Conservation (phyloP, 1,140 invertebrate species). For the Drosophila setifemur region DNA sequence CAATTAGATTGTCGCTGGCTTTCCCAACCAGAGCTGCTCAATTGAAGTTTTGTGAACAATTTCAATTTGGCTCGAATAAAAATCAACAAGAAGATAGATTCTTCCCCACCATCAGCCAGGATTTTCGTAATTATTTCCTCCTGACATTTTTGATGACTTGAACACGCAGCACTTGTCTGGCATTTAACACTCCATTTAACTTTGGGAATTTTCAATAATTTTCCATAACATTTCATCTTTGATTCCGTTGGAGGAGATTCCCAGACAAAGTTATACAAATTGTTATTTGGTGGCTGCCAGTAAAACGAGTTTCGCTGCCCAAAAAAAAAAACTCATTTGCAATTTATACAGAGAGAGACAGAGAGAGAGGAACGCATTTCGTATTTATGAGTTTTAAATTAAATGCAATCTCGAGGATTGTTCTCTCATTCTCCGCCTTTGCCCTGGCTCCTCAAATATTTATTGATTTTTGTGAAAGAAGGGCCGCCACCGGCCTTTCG, state of each 20-base stretch:
- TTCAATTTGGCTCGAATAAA: constrained; percentile 11
- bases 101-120: constrained; percentile 24
- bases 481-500: background rate
- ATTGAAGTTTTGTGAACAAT: constrained; percentile 6
- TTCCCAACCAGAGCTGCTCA: background rate
- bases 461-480: constrained; percentile 66
- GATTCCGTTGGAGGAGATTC: background rate
- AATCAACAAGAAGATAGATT: no score
- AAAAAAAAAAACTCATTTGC: constrained; percentile 50
- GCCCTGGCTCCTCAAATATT: constrained; percentile 64
- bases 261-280: constrained; percentile 46
- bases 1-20: background rate
- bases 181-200: constrained; percentile 70
- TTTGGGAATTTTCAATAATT: constrained; percentile 64
- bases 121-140: constrained; percentile 76
- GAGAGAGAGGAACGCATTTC: constrained; percentile 47
- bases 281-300: constrained; percentile 26
- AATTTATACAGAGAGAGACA: constrained; percentile 51
- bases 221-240: constrained; percentile 51
- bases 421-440: constrained; percentile 21
- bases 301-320: background rate
- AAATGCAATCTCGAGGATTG: constrained; percentile 65
- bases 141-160: constrained; percentile 39
- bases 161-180: constrained; percentile 40
- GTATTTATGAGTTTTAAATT: constrained; percentile 79